Conservation (phyloP, 2,797 vertebrate species). For the Rachycentron canadum region DNA sequence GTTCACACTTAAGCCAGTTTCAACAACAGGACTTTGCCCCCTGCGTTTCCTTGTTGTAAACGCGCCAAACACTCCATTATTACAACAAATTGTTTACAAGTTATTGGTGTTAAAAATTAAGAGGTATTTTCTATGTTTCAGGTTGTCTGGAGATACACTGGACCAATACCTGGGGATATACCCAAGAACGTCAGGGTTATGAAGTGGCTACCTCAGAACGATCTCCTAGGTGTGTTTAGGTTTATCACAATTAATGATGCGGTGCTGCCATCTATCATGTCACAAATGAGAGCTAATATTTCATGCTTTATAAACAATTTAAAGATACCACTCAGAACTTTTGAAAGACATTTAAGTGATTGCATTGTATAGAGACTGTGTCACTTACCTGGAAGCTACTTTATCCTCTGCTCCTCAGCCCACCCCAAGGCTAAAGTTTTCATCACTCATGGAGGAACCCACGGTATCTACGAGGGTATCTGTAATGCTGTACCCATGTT, state of each 20-base stretch:
- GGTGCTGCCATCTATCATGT: not conserved
- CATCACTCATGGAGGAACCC: slow-evolving; percentile 93
- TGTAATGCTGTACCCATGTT: slow-evolving; percentile 95
- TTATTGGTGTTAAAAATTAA: not conserved
- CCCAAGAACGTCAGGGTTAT: slow-evolving; percentile 89
- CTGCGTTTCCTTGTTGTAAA: not conserved
- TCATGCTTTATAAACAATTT: not conserved
- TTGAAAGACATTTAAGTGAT: not conserved
- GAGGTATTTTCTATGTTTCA: slow-evolving; percentile 63
- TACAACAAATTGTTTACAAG: not conserved
- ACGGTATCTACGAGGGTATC: slow-evolving; percentile 92
- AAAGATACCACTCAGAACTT: not conserved
- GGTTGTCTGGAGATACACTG: slow-evolving; percentile 95
- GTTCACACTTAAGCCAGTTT: slow-evolving; percentile 17
- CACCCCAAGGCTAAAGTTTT: slow-evolving; percentile 93
- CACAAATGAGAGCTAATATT: not conserved
- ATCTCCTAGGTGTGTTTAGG: slow-evolving; percentile 90
- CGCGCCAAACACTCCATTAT: not conserved
- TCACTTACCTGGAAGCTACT: too few relatives aligned
- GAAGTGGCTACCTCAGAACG: slow-evolving; percentile 97
- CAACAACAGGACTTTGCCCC: slow-evolving; percentile 35
- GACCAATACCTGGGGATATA: slow-evolving; percentile 82
- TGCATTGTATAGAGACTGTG: not conserved
- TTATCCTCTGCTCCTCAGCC: slow-evolving; percentile 66
- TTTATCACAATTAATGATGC: not conserved